Evolutionary conservation across 2,888 invertebrate genomes (phyloP), one percentile per base, ranked within the genome.

Genomic region (Dioctria rufipes): DNA sequence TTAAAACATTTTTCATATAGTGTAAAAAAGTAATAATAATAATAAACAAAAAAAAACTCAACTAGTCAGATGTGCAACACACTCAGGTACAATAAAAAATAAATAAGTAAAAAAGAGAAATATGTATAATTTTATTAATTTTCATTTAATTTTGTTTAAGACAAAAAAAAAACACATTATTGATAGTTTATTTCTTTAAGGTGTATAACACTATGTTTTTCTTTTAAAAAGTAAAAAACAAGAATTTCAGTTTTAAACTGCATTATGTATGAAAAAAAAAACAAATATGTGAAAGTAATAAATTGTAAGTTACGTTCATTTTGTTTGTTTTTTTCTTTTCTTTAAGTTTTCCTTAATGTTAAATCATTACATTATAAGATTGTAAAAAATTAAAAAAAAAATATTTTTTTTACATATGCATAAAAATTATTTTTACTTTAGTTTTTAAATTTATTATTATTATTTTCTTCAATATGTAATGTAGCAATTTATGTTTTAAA

Each of bases 11-110:
- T 71, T 9, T 71, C 51, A n/a, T 49, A 51, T 5, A 5, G 43
- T 66, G 54, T 65, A 66, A 66, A 51, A 49, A 65, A 78, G 39
- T 9, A 65, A 61, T 61, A 58, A 60, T 25, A 60, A 60, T 61
- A 61, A 43, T 43, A 61, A 77, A 61, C 39, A 60, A 37, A 71
- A 71, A 61, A 71, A 80, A 80, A 80, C 69, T 71, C 80, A 80
- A 80, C 80, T 80, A 80, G 80, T 80, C 80, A 80, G 80, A 80
- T 71, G 80, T 80, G 80, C 80, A 80, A 80, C 80, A 80, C 69
- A 80, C 43, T 75, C 80, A 80, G 69, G 80, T 80, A 80, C 80
- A 80, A 77, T 61, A 77, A 77, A 77, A 75, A 46, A 73, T 13
- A 39, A 43, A n/a, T 46, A 25, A 25, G 25, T 25, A 25, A 25